Conservation (phyloP, 1,140 invertebrate genomes). For the Panagrolaimus sp. region DNA sequence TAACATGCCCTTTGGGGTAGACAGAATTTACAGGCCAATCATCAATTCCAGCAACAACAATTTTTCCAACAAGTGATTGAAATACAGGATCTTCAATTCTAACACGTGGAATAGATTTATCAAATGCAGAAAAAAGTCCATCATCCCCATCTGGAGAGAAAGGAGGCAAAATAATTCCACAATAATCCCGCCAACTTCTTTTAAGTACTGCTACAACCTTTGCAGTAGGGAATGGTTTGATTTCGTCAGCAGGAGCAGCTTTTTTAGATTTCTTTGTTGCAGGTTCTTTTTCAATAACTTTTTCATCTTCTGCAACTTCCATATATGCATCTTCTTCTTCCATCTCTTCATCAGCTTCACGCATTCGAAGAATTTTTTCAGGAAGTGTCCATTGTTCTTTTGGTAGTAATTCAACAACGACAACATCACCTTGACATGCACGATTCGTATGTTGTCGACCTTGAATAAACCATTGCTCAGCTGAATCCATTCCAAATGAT, state of each 20-base stretch:
- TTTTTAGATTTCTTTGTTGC: slow-evolving; percentile 26
- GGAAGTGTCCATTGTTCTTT: slow-evolving; percentile 81
- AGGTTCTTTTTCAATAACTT: slow-evolving; percentile 4
- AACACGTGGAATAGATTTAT: slow-evolving; percentile 80
- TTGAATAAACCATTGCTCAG: slow-evolving; percentile 33
- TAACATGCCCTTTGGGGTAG: slow-evolving; percentile 74
- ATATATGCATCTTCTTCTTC: slow-evolving; percentile 27
- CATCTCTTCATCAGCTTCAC: slow-evolving; percentile 55
- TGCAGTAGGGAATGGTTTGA: slow-evolving; percentile 67
- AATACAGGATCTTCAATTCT: slow-evolving; percentile 72
- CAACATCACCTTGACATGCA: slow-evolving; percentile 88
- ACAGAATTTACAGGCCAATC: slow-evolving; percentile 71
- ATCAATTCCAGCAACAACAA: slow-evolving; percentile 85
- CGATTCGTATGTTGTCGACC: slow-evolving; percentile 66
- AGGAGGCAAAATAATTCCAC: slow-evolving; percentile 53
- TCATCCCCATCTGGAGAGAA: slow-evolving; percentile 62
- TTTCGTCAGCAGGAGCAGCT: neutral
- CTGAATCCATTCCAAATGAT: slow-evolving; percentile 29
- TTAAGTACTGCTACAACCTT: slow-evolving; percentile 90
- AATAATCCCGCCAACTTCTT: slow-evolving; percentile 81
- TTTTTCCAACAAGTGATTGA: slow-evolving; percentile 63
- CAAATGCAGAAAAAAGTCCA: slow-evolving; percentile 82
- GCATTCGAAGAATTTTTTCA: slow-evolving; percentile 62
- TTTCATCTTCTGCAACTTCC: slow-evolving; percentile 17
- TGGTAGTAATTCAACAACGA: slow-evolving; percentile 82